Conservation (phyloP, 2,797 vertebrate species). For the Acanthiza pusilla region DNA sequence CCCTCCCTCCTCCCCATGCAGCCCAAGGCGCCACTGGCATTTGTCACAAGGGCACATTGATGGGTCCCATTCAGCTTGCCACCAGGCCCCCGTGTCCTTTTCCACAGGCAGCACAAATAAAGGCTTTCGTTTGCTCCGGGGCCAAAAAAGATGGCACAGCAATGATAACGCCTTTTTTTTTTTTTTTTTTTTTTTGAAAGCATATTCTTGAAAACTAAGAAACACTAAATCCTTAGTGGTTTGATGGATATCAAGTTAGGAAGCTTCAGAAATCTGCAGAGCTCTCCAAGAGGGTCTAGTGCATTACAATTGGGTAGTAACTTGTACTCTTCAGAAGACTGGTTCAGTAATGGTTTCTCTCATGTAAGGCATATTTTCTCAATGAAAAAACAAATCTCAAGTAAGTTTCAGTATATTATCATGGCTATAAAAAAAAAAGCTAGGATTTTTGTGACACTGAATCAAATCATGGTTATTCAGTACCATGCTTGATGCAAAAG, state of each 20-base stretch:
- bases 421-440: neutral
- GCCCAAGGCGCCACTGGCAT: neutral
- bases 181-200: neutral
- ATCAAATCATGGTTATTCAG: neutral
- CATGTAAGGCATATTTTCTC: neutral
- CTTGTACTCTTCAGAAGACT: neutral
- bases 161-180: neutral
- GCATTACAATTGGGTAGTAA: neutral
- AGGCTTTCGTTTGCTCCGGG: neutral
- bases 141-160: neutral
- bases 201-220: rapidly evolving
- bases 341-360: neutral
- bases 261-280: neutral
- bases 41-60: neutral
- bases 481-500: neutral
- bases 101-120: neutral
- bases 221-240: neutral
- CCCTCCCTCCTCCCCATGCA: neutral
- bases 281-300: neutral
- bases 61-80: neutral
- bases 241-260: neutral
- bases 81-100: neutral
- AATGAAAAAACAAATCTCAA: neutral
- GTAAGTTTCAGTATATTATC: neutral
- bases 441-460: neutral